Percentiles rank a stretch among this genome's conserved stretches.
phyloP scores from a whole-genome alignment of 2,113 vertebrate species.

The Plectropomus leopardus region DNA sequence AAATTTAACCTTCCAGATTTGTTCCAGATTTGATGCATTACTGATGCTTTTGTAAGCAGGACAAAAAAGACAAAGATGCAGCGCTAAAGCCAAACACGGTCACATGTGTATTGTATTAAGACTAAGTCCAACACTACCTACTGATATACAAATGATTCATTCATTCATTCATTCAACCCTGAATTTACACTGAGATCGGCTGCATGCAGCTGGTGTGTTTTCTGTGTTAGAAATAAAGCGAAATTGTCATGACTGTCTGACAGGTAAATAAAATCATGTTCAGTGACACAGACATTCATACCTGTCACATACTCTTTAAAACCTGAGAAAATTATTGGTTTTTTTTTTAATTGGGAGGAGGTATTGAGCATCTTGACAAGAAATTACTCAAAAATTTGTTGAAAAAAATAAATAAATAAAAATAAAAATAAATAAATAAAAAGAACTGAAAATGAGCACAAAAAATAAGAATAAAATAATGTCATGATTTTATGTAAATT shows the following conservation, averaged over 20 bases:
- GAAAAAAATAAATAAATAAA: too few species aligned
- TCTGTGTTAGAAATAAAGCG: constrained; percentile 10
- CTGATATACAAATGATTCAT: constrained; percentile 8
- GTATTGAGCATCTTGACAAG: too few species aligned
- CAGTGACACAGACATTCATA: constrained; percentile 32
- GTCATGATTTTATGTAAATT: too few species aligned
- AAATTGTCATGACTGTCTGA: constrained; percentile 34
- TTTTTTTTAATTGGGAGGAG: too few species aligned
- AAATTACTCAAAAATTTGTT: too few species aligned
- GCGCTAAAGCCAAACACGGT: not conserved
- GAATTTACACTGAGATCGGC: constrained; percentile 2
- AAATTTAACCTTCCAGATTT: not conserved
- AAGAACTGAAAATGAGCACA: too few species aligned
- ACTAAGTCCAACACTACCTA: not conserved
- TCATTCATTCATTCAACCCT: not conserved
- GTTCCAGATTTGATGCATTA: not conserved
- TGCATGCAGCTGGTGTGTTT: constrained; percentile 58
- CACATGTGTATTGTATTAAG: constrained; percentile 8
- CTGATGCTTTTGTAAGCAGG: not conserved
- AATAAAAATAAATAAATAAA: too few species aligned
- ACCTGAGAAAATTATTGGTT: too few species aligned
- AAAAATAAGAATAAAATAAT: too few species aligned
- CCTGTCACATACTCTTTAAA: constrained; percentile 60
- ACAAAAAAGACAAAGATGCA: not conserved
- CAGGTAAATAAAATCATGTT: constrained; percentile 52